Percentiles rank a stretch among this genome's conserved stretches.
Evolutionary conservation across 2,888 invertebrate genomes (phyloP).

Genomic region (Lepidocyrtoides sp.): DNA sequence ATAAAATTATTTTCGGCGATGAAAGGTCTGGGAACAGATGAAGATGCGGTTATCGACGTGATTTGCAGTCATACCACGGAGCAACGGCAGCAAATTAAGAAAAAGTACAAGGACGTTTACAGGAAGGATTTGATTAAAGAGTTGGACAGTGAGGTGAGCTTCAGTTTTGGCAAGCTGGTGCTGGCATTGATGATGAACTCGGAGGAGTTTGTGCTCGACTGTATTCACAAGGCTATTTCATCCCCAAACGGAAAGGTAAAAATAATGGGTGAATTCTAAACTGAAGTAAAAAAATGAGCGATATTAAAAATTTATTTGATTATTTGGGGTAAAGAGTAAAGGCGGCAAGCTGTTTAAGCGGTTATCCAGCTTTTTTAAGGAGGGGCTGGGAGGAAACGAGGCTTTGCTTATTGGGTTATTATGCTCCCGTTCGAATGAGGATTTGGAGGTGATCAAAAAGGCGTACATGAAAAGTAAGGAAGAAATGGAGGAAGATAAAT

Average conservation of each 20-base stretch:
- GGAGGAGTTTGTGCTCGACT: slow-evolving; percentile 87
- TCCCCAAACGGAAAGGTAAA: no score
- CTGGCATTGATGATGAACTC: slow-evolving; percentile 87
- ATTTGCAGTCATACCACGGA: background rate
- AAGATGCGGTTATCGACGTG: background rate
- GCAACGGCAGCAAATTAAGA: no score
- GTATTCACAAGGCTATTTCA: slow-evolving; percentile 87
- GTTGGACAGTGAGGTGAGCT: slow-evolving; percentile 86
- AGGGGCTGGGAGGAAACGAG: background rate
- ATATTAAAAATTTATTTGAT: no score
- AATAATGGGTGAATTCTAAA: no score
- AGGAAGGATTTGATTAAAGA: slow-evolving; percentile 86
- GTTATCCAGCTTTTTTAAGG: background rate
- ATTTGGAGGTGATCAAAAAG: background rate
- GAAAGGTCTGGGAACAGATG: no score
- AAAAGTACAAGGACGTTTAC: no score
- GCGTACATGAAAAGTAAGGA: slow-evolving; percentile 6
- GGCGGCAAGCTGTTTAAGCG: background rate
- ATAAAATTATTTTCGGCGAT: no score
- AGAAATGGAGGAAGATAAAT: no score
- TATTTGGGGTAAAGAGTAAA: background rate
- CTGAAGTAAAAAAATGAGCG: no score
- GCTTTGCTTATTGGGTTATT: background rate
- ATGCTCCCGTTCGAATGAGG: background rate
- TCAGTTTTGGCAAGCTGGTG: slow-evolving; percentile 87